phyloP scores from a whole-genome alignment of 2,888 invertebrate genomes.

The Pollenia amentaria region DNA sequence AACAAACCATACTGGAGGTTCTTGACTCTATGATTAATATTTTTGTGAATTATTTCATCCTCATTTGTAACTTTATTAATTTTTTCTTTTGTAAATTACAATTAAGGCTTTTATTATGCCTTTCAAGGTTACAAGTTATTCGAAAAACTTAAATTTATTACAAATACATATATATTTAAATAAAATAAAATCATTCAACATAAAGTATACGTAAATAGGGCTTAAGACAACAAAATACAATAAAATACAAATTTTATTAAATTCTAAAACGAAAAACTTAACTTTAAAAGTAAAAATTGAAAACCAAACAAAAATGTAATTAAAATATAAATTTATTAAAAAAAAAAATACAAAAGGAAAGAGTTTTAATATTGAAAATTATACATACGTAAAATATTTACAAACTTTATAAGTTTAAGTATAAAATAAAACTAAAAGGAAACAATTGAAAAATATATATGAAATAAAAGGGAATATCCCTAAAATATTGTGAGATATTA shows the following conservation, averaged over 20 bases:
- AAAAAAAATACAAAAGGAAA: conserved; percentile 32
- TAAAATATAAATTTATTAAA: conserved; percentile 12
- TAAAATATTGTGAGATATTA: conserved; percentile 61
- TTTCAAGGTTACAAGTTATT: conserved; percentile 32
- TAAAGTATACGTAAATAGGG: conserved; percentile 84
- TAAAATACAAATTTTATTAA: conserved; percentile 72
- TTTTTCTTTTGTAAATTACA: conserved; percentile 47
- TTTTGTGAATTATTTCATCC: neutral
- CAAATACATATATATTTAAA: conserved; percentile 22
- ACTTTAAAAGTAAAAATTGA: conserved; percentile 68
- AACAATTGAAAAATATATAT: conserved; percentile 15
- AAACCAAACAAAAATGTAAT: conserved; percentile 36
- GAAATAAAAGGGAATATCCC: conserved; percentile 34
- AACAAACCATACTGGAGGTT: neutral
- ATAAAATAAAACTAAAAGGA: conserved; percentile 43
- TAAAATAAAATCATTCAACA: conserved; percentile 80
- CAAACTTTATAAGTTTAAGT: conserved; percentile 72
- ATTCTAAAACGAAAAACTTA: conserved; percentile 58
- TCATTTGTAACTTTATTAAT: neutral
- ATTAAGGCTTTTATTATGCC: conserved; percentile 10
- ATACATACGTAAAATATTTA: conserved; percentile 72
- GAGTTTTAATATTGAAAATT: conserved; percentile 55
- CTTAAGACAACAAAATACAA: conserved; percentile 78
- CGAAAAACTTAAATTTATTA: conserved; percentile 43
- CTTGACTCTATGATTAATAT: conserved; percentile 13